phyloP scores from a whole-genome alignment of 2,888 invertebrate genomes.

The Aleiodes leptofemur region DNA sequence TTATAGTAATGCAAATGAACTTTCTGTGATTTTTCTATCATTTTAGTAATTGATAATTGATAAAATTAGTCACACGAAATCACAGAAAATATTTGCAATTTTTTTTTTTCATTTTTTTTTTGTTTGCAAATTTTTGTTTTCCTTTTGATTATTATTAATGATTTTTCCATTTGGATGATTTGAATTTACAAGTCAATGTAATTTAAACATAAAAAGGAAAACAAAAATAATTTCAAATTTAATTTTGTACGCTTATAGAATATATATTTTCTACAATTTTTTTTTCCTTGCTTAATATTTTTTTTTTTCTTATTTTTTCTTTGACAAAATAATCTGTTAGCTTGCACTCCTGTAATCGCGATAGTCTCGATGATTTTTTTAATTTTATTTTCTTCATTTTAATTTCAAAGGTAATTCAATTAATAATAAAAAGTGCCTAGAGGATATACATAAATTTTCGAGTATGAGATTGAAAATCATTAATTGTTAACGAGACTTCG shows the following conservation, averaged over 20 bases:
- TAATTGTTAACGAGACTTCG: conserved; percentile 20
- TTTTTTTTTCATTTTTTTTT: conserved; percentile 51
- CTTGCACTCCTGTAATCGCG: conserved; percentile 23
- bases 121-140: conserved; percentile 57
- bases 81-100: conserved; percentile 63
- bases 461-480: conserved; percentile 26
- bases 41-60: conserved; percentile 24
- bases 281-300: background rate
- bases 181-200: background rate
- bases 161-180: too few relatives aligned
- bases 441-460: conserved; percentile 25
- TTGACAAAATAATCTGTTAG: conserved; percentile 40
- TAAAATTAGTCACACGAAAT: conserved; percentile 47
- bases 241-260: conserved; percentile 34
- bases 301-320: conserved; percentile 14
- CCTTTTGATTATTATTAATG: conserved; percentile 49
- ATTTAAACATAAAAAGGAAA: conserved; percentile 38
- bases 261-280: conserved; percentile 33
- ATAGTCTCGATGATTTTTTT: background rate
- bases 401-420: background rate
- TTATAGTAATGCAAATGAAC: conserved; percentile 60
- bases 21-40: conserved; percentile 55
- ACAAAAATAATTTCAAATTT: conserved; percentile 42
- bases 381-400: background rate
- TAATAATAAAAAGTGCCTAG: conserved; percentile 3